A percentile compares a stretch with the other conserved stretches of the same genome.
These are phyloP conservation scores for Clarias gariepinus DNA, from an alignment of 2,113 vertebrate species.

Conservation along the genomic window DNA sequence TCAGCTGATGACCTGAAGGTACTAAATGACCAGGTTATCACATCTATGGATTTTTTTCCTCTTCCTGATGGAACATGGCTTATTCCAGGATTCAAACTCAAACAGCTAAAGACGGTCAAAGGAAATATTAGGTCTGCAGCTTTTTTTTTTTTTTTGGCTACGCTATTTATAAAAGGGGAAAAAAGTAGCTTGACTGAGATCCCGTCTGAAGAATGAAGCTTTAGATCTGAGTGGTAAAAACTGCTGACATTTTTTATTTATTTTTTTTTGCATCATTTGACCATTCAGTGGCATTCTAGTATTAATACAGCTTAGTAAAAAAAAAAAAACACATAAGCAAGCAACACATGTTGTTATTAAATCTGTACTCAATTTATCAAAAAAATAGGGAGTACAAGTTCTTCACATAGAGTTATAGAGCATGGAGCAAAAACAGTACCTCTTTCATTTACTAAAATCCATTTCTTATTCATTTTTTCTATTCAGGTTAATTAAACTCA, in stretches of 20 bases:
- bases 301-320: neutral
- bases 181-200: too few relatives aligned
- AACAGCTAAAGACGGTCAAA: neutral
- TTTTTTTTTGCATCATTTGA: neutral
- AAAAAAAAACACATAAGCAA: neutral
- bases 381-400: neutral
- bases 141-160: too few relatives aligned
- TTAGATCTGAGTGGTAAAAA: neutral
- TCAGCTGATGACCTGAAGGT: too few relatives aligned
- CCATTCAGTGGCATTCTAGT: neutral
- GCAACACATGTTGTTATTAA: neutral
- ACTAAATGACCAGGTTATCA: too few relatives aligned
- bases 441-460: neutral
- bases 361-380: neutral
- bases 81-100: too few relatives aligned
- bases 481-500: neutral
- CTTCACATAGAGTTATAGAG: neutral
- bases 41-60: too few relatives aligned
- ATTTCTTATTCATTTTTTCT: constrained; percentile 1
- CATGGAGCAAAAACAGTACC: neutral
- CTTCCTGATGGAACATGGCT: too few relatives aligned
- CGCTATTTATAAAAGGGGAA: too few relatives aligned
- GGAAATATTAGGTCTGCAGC: too few relatives aligned
- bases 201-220: too few relatives aligned
- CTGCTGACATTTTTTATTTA: neutral